phyloP scores from a whole-genome alignment of 2,113 vertebrate species.

The Phaetusa simplex region DNA sequence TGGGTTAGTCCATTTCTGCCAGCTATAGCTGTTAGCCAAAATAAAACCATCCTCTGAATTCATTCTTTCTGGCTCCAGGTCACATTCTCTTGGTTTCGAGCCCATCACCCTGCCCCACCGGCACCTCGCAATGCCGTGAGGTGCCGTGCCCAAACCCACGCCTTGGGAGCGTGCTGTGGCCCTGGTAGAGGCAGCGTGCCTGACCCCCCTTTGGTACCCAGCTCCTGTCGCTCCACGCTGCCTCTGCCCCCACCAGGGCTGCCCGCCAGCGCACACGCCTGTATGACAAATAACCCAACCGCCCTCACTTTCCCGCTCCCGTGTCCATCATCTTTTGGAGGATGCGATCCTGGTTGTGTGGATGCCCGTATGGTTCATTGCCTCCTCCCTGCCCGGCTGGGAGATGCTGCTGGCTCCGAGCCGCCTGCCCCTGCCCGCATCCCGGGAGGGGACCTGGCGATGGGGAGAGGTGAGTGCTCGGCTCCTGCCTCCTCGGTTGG shows the following conservation, averaged over 20 bases:
- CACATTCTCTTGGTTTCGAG: not conserved
- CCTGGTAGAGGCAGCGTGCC: rapidly evolving
- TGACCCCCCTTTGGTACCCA: not conserved
- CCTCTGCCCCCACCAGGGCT: rapidly evolving
- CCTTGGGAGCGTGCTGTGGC: not conserved
- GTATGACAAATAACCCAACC: not conserved
- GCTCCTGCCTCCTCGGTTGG: not conserved
- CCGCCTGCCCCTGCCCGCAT: not conserved
- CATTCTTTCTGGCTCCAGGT: not conserved
- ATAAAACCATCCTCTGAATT: not conserved
- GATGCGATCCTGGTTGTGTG: not conserved
- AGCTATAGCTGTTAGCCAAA: not conserved
- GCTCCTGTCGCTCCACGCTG: not conserved
- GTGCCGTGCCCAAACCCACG: not conserved
- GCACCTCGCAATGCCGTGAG: rapidly evolving
- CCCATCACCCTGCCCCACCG: not conserved
- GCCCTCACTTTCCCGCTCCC: not conserved
- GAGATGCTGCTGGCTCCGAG: not conserved
- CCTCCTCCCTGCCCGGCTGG: not conserved
- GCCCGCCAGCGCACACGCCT: rapidly evolving
- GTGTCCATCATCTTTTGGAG: not conserved
- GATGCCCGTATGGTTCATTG: not conserved
- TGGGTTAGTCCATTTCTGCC: not conserved
- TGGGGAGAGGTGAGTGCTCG: rapidly evolving
- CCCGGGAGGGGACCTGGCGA: not conserved